phyloP scores from a whole-genome alignment of 2,113 vertebrate species.

The Ardeotis arabs region DNA sequence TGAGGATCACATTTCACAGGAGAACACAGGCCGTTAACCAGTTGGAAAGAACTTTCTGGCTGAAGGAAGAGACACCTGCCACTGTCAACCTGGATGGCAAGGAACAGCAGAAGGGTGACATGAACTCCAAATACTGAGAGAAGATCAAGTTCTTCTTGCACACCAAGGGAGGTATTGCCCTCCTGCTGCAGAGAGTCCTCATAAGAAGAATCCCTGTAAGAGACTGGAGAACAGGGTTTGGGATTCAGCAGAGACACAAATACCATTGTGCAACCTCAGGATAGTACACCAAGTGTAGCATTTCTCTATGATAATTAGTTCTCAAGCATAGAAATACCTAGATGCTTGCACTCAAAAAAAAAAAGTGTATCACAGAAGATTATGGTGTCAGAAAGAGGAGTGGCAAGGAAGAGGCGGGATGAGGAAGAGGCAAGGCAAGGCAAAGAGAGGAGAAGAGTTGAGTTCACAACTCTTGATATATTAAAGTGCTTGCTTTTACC shows the following conservation, averaged over 20 bases:
- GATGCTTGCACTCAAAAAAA: neutral
- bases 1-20: neutral
- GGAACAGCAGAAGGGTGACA: neutral
- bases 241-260: neutral
- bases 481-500: neutral
- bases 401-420: neutral
- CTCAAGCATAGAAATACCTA: neutral
- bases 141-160: neutral
- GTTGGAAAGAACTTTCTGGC: neutral
- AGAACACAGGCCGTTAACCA: neutral
- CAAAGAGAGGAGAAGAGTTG: neutral
- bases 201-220: neutral
- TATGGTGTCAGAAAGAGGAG: neutral
- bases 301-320: neutral
- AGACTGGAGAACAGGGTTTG: neutral
- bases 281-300: neutral
- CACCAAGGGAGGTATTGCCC: neutral
- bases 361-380: neutral
- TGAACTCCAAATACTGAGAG: neutral
- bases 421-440: too few species aligned
- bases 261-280: neutral
- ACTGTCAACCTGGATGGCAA: slow-evolving; percentile 21
- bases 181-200: neutral
- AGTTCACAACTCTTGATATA: neutral
- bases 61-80: slow-evolving; percentile 27